A percentile compares a stretch with the other conserved stretches of the same genome.
Conservation (phyloP, 2,797 vertebrate species). For the Enteromius anoplus region DNA sequence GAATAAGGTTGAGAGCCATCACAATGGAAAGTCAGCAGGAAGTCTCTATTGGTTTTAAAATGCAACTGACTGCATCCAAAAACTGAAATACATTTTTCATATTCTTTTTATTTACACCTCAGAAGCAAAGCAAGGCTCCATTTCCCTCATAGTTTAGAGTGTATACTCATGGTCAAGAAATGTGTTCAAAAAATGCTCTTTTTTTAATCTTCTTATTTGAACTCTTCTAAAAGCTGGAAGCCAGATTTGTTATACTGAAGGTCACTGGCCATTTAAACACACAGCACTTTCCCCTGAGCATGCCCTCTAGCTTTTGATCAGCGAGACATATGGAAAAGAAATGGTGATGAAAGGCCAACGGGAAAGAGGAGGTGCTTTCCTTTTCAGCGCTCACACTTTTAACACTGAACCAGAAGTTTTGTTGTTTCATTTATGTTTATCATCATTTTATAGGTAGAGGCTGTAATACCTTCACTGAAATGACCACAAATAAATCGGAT, state of each 20-base stretch:
- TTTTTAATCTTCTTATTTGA: conserved; percentile 5
- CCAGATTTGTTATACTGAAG: conserved; percentile 7
- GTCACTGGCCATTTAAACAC: conserved; percentile 32
- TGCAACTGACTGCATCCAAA: not conserved
- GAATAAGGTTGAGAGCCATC: not conserved
- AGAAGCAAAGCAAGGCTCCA: not conserved
- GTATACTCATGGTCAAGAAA: not conserved
- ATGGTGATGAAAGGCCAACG: conserved; percentile 22
- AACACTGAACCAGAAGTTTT: not conserved
- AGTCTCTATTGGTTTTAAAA: not conserved
- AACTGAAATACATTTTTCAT: not conserved
- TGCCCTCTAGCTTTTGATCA: conserved; percentile 14
- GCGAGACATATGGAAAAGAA: not conserved
- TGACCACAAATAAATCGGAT: not conserved
- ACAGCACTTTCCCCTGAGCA: not conserved
- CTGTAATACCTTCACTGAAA: not conserved
- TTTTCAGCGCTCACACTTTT: not conserved
- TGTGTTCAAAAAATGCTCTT: not conserved
- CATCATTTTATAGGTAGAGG: not conserved
- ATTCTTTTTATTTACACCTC: not conserved
- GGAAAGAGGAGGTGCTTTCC: conserved; percentile 23
- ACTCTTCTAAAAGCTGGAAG: not conserved
- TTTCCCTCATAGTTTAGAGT: not conserved
- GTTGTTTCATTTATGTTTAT: not conserved
- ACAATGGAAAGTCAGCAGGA: conserved; percentile 6